A percentile compares a stretch with the other conserved stretches of the same genome.
Conservation (phyloP, 2,113 vertebrate species). For the Acrocephalus kingi region DNA sequence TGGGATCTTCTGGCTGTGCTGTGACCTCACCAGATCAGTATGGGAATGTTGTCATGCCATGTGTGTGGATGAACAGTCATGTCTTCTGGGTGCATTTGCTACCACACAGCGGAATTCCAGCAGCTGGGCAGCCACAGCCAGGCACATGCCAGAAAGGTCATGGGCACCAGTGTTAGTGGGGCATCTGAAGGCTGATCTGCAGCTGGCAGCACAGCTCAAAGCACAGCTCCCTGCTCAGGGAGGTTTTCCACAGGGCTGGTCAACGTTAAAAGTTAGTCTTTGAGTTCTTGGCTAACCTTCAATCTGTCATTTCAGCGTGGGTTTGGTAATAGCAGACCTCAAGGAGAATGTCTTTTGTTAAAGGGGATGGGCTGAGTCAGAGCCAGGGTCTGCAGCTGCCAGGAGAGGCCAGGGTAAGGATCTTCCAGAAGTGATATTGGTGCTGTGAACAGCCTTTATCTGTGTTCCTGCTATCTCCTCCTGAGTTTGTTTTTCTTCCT, state of each 20-base stretch:
- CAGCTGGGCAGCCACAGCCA: conserved; percentile 27
- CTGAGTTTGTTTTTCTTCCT: not conserved
- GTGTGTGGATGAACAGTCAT: not conserved
- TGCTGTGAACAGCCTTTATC: not conserved
- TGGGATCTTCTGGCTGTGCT: not conserved
- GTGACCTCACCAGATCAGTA: conserved; percentile 42
- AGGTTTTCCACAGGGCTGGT: not conserved
- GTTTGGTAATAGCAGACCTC: not conserved
- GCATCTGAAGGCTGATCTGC: not conserved
- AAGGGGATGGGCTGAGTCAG: not conserved
- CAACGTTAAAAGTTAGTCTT: not conserved
- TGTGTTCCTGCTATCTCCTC: not conserved
- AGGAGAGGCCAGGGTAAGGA: not conserved
- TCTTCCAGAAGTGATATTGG: not conserved
- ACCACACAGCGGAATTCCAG: conserved; percentile 14
- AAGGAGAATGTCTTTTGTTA: not conserved
- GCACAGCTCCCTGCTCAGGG: not conserved
- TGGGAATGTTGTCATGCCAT: conserved; percentile 2
- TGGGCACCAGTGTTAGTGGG: not conserved
- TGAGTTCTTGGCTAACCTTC: not conserved
- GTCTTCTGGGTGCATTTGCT: not conserved
- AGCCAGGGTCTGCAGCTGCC: not conserved
- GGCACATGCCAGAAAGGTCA: conserved; percentile 26
- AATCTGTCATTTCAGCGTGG: not conserved
- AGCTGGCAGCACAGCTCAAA: not conserved